Evolutionary conservation across 2,888 invertebrate species (phyloP).

Genomic region (Apoda limacodes): DNA sequence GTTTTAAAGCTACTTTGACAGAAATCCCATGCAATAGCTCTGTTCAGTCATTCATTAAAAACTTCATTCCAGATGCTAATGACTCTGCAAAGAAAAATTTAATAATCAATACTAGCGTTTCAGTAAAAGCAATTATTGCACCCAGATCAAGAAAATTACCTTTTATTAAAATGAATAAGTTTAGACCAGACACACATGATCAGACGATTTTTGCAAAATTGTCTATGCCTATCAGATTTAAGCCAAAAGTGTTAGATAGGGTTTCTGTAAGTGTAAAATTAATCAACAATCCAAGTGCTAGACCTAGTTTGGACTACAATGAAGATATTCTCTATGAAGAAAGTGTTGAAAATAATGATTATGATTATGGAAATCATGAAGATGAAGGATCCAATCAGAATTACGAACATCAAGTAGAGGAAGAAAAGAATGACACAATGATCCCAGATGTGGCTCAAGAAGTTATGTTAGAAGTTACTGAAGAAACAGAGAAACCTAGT

Average conservation of each 20-base stretch:
- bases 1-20: constrained; percentile 26
- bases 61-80: constrained; percentile 38
- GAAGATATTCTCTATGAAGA: constrained; percentile 16
- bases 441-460: constrained; percentile 52
- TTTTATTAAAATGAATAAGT: constrained; percentile 37
- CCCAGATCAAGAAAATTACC: constrained; percentile 19
- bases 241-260: too few species aligned
- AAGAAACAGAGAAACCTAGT: constrained; percentile 22
- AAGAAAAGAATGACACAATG: constrained; percentile 16
- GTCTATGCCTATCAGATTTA: constrained; percentile 35
- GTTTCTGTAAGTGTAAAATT: too few species aligned
- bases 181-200: constrained; percentile 15
- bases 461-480: constrained; percentile 35
- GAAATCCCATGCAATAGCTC: constrained; percentile 27
- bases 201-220: background rate
- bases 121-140: constrained; percentile 23
- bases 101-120: constrained; percentile 17
- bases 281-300: too few species aligned
- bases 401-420: too few species aligned
- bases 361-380: too few species aligned
- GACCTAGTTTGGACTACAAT: too few species aligned
- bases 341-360: constrained; percentile 19
- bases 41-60: constrained; percentile 48
- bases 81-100: constrained; percentile 20
- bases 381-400: too few species aligned